Evolutionary conservation across 1,140 invertebrate genomes (phyloP).

Genomic region (Calliphora vicina): DNA sequence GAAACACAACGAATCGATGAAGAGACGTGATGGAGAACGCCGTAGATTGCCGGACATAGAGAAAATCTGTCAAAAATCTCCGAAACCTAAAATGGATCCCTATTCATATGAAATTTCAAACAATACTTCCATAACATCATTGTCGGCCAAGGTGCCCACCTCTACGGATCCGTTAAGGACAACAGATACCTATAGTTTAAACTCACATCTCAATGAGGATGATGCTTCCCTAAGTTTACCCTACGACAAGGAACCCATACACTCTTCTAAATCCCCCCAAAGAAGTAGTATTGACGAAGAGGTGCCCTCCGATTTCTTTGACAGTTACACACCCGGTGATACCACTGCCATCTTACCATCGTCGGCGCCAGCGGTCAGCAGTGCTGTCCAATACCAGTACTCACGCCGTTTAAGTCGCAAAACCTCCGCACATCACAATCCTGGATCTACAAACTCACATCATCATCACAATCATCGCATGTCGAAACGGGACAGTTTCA

Average conservation of each 20-base stretch:
- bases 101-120: constrained; percentile 37
- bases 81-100: constrained; percentile 44
- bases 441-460: constrained; percentile 12
- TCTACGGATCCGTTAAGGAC: constrained; percentile 48
- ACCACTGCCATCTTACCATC: constrained; percentile 10
- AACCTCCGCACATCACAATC: constrained; percentile 49
- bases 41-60: constrained; percentile 57
- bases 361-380: constrained; percentile 36
- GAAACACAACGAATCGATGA: constrained; percentile 49
- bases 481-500: constrained; percentile 58
- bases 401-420: constrained; percentile 57
- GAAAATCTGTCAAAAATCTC: constrained; percentile 57
- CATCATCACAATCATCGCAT: constrained; percentile 35
- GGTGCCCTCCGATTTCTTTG: constrained; percentile 57
- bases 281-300: constrained; percentile 47
- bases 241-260: constrained; percentile 40
- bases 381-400: constrained; percentile 59
- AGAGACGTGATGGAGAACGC: constrained; percentile 40
- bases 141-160: constrained; percentile 26
- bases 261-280: constrained; percentile 42
- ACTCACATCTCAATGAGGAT: constrained; percentile 27
- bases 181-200: constrained; percentile 20
- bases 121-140: constrained; percentile 28
- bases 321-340: constrained; percentile 55
- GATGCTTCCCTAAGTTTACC: constrained; percentile 17